Percentiles rank a stretch among this genome's conserved stretches.
phyloP scores from a whole-genome alignment of 1,140 invertebrate species.

The Adoxophyes honmai region DNA sequence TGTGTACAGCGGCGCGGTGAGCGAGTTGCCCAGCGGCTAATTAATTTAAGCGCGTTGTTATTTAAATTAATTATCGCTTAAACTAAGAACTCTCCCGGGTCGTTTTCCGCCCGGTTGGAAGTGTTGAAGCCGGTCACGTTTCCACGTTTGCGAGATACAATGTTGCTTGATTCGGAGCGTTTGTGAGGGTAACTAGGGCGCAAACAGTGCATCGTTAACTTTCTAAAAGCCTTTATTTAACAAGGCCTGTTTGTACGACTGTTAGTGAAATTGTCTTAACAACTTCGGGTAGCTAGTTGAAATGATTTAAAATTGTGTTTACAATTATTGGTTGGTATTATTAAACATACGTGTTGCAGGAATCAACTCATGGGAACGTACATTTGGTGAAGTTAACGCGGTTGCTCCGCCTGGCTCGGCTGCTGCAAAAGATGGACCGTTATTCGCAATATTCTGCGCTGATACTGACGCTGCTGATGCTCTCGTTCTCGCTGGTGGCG shows the following conservation, averaged over 20 bases:
- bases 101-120: not conserved
- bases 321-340: no score
- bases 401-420: conserved; percentile 91
- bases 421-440: conserved; percentile 98
- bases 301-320: no score
- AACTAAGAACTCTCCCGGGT: conserved; percentile 24
- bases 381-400: conserved; percentile 97
- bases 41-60: conserved; percentile 37
- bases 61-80: conserved; percentile 33
- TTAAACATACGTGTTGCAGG: conserved; percentile 62
- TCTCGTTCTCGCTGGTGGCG: conserved; percentile 96
- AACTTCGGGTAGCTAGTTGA: no score
- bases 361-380: conserved; percentile 87
- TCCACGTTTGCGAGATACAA: conserved; percentile 3
- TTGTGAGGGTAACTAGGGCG: not conserved
- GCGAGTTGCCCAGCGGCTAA: conserved; percentile 54
- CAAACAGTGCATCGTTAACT: not conserved
- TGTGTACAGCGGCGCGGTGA: conserved; percentile 90
- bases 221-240: no score
- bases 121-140: not conserved
- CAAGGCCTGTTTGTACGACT: no score
- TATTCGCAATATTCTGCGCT: conserved; percentile 97
- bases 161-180: not conserved
- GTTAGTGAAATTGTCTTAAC: no score
- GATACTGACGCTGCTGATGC: conserved; percentile 96